Conservation (phyloP, 2,113 vertebrate species). For the Mesoclemmys tuberculata region DNA sequence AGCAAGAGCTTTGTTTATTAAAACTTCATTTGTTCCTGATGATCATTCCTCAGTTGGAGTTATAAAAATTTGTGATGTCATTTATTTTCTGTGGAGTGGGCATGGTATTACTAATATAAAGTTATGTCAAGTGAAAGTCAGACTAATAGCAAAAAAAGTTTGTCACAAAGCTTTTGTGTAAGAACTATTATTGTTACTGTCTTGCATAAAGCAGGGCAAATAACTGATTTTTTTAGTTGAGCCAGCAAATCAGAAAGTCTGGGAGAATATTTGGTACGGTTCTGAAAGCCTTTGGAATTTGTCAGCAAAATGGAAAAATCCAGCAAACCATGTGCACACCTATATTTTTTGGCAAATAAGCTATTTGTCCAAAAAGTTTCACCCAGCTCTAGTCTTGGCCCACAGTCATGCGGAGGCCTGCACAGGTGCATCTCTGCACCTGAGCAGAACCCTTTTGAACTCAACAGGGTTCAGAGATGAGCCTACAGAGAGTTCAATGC, state of each 20-base stretch:
- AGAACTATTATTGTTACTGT: neutral
- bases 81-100: neutral
- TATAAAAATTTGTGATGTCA: neutral
- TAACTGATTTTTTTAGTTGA: neutral
- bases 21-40: neutral
- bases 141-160: neutral
- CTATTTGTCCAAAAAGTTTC: neutral
- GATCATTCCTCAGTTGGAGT: neutral
- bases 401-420: neutral
- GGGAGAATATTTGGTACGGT: neutral
- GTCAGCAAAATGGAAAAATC: neutral
- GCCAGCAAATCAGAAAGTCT: neutral
- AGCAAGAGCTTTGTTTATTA: neutral
- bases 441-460: neutral
- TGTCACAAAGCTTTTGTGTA: neutral
- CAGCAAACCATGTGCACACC: neutral
- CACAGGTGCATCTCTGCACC: neutral
- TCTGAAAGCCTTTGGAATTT: neutral
- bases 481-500: neutral
- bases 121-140: neutral
- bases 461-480: neutral
- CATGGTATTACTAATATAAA: neutral
- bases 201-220: neutral
- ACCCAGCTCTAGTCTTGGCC: neutral
- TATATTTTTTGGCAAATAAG: neutral